A percentile compares a stretch with the other conserved stretches of the same genome.
These are phyloP conservation scores for Trematomus loennbergii DNA, from an alignment of 2,113 vertebrate species.

Conservation along the genomic window DNA sequence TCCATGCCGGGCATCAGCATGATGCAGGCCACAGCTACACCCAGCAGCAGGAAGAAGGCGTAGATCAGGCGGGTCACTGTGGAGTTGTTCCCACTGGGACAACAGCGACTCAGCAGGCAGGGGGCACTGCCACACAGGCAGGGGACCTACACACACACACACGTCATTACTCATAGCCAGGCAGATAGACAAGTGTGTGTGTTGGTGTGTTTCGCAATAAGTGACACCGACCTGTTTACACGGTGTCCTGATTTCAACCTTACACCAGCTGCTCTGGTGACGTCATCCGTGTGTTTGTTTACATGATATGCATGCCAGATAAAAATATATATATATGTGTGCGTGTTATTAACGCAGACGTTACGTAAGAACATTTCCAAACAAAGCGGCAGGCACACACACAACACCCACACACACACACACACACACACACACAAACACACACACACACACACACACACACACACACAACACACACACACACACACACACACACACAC, in stretches of 20 bases:
- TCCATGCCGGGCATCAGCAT: slow-evolving; percentile 99
- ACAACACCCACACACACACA: no score
- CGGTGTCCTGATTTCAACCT: background rate
- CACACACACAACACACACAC: no score
- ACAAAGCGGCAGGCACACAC: background rate
- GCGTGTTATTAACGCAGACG: background rate
- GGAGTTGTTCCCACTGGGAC: slow-evolving; percentile 97
- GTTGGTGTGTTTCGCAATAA: background rate
- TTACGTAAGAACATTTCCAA: background rate
- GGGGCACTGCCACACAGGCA: slow-evolving; percentile 97
- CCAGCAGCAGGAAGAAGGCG: slow-evolving; percentile 93
- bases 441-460: no score
- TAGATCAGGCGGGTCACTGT: slow-evolving; percentile 96
- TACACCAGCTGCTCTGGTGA: background rate
- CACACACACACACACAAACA: no score
- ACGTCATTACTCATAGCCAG: background rate
- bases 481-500: no score
- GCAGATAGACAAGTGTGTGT: background rate
- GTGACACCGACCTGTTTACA: slow-evolving; percentile 15
- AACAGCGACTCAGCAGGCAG: slow-evolving; percentile 96
- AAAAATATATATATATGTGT: no score
- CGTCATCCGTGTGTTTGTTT: background rate
- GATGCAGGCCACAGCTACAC: slow-evolving; percentile 92
- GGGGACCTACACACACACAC: slow-evolving; percentile 85
- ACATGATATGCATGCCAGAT: no score